phyloP scores from a whole-genome alignment of 2,113 vertebrate species.

The Arvicanthis niloticus region DNA sequence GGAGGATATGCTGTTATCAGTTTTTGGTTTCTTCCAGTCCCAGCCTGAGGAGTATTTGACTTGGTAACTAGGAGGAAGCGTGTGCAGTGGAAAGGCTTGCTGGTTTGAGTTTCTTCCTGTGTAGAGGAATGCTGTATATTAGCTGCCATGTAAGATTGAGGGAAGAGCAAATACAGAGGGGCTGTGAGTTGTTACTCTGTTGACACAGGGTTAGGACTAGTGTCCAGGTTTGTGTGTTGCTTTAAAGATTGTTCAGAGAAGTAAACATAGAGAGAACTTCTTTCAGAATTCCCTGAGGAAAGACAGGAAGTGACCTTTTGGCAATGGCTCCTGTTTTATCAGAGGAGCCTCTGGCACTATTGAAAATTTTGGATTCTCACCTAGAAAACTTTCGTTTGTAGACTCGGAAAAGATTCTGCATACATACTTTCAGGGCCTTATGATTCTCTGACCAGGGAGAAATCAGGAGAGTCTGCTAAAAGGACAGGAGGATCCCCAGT shows the following conservation, averaged over 20 bases:
- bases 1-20: background rate
- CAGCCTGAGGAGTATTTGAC: background rate
- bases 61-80: background rate
- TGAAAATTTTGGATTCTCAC: background rate
- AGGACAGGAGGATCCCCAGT: background rate
- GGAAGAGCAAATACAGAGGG: background rate
- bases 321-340: background rate
- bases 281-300: conserved; percentile 23
- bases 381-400: background rate
- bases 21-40: background rate
- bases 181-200: background rate
- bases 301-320: background rate
- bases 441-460: background rate
- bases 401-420: background rate
- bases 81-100: background rate
- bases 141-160: background rate
- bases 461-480: background rate
- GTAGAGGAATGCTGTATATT: conserved; percentile 19
- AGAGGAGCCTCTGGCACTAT: background rate
- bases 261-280: background rate
- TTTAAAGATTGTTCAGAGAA: conserved; percentile 39
- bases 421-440: background rate
- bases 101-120: conserved; percentile 7
- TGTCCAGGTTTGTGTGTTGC: conserved; percentile 22
- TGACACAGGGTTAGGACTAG: background rate